phyloP scores from a whole-genome alignment of 2,888 invertebrate genomes.

The Choristoneura rosaceana region DNA sequence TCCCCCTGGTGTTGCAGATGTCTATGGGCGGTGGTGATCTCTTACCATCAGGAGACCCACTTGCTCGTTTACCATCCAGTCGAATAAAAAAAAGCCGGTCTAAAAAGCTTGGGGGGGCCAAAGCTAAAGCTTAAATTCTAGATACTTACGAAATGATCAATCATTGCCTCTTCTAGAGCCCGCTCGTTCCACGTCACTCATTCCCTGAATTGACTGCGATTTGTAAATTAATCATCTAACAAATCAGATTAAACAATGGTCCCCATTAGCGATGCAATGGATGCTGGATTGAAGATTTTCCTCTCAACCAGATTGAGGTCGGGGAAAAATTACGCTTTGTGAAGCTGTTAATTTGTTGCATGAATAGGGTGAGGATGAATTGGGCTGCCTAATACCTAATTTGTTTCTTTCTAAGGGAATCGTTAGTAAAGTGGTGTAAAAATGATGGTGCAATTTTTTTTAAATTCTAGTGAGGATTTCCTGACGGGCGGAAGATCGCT shows the following conservation, averaged over 20 bases:
- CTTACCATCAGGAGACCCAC: too few species aligned
- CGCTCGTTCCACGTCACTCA: slow-evolving; percentile 44
- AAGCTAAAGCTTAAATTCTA: too few species aligned
- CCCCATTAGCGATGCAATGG: slow-evolving; percentile 72
- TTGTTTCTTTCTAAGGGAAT: neutral
- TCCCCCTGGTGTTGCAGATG: too few species aligned
- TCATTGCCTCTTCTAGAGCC: slow-evolving; percentile 7
- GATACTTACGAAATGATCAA: neutral
- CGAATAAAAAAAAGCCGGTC: too few species aligned
- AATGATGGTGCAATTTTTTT: neutral
- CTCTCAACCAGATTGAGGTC: slow-evolving; percentile 4
- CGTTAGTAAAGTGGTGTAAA: neutral
- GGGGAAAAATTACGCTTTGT: neutral
- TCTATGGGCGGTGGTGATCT: too few species aligned
- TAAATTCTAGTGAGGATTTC: neutral
- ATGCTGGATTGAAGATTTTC: slow-evolving; percentile 5
- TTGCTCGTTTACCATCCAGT: too few species aligned
- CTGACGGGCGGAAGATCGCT: too few species aligned
- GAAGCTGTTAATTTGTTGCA: slow-evolving; percentile 5
- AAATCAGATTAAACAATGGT: slow-evolving; percentile 72
- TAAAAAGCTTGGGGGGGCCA: too few species aligned
- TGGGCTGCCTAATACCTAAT: slow-evolving; percentile 2
- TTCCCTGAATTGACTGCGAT: slow-evolving; percentile 65
- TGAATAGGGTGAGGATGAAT: slow-evolving; percentile 2
- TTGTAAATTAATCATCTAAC: slow-evolving; percentile 78